A percentile compares a stretch with the other conserved stretches of the same genome.
Conservation (phyloP, 2,888 invertebrate species). For the Apoda limacodes region DNA sequence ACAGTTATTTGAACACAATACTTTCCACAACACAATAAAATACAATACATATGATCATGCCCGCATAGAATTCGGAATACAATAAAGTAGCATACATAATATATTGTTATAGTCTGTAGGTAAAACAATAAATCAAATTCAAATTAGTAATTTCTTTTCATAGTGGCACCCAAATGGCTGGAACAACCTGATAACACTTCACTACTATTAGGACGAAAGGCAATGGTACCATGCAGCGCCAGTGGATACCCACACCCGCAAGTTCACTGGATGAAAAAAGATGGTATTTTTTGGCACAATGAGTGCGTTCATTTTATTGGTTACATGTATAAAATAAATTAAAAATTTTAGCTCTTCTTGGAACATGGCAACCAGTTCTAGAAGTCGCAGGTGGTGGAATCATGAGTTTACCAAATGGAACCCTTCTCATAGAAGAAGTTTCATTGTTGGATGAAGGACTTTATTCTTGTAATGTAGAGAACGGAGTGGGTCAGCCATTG, state of each 20-base stretch:
- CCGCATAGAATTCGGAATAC: too few relatives aligned
- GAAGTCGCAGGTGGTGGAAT: conserved; percentile 61
- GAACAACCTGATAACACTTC: conserved; percentile 80
- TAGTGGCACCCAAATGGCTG: conserved; percentile 84
- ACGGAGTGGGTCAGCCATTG: conserved; percentile 59
- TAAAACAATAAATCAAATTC: too few relatives aligned
- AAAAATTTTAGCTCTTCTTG: conserved; percentile 44
- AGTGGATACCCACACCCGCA: conserved; percentile 84
- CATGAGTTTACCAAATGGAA: conserved; percentile 57
- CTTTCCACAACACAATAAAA: too few relatives aligned
- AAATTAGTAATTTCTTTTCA: conserved; percentile 8
- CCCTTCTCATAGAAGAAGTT: conserved; percentile 55
- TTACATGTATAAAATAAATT: neutral
- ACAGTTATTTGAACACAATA: too few relatives aligned
- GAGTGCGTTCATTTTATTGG: conserved; percentile 3
- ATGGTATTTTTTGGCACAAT: too few relatives aligned
- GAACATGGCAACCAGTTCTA: conserved; percentile 61
- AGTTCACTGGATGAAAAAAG: conserved; percentile 81
- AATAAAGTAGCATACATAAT: too few relatives aligned
- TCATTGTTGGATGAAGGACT: conserved; percentile 56
- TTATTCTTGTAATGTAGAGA: conserved; percentile 64
- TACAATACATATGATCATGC: too few relatives aligned
- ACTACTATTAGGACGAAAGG: conserved; percentile 77
- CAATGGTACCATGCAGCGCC: conserved; percentile 80
- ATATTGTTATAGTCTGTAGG: too few relatives aligned